phyloP scores from a whole-genome alignment of 2,797 vertebrate species.

The Rhynchotus rufescens region DNA sequence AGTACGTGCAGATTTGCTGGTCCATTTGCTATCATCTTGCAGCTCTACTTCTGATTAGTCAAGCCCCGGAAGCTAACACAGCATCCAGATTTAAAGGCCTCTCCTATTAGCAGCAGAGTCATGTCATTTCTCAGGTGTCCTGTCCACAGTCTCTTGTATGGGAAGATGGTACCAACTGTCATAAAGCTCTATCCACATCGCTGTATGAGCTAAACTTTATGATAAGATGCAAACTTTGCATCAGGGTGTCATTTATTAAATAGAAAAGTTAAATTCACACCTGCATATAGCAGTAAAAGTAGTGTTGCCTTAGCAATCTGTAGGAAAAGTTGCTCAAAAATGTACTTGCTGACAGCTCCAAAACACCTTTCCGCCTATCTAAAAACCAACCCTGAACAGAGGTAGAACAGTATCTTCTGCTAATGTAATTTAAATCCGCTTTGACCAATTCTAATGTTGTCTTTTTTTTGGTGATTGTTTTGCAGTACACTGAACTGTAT shows the following conservation, averaged over 20 bases:
- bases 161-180: not conserved
- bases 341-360: not conserved
- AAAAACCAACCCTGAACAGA: not conserved
- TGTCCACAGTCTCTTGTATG: not conserved
- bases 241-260: not conserved
- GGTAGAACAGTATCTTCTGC: not conserved
- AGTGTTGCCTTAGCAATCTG: not conserved
- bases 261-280: not conserved
- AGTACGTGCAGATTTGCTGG: not conserved
- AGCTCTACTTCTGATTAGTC: not conserved
- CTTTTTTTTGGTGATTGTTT: not conserved
- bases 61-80: not conserved
- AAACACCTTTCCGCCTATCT: not conserved
- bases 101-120: not conserved
- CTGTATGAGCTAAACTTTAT: not conserved
- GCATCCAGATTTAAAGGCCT: not conserved
- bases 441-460: not conserved
- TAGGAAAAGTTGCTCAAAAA: not conserved
- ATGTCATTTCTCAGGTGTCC: not conserved
- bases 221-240: not conserved
- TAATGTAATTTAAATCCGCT: not conserved
- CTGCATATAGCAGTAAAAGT: not conserved
- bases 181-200: rapidly evolving
- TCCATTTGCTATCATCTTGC: not conserved
- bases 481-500: not conserved